Evolutionary conservation across 2,797 vertebrate species (phyloP).

Genomic region (Pseudocheirus occidentalis): DNA sequence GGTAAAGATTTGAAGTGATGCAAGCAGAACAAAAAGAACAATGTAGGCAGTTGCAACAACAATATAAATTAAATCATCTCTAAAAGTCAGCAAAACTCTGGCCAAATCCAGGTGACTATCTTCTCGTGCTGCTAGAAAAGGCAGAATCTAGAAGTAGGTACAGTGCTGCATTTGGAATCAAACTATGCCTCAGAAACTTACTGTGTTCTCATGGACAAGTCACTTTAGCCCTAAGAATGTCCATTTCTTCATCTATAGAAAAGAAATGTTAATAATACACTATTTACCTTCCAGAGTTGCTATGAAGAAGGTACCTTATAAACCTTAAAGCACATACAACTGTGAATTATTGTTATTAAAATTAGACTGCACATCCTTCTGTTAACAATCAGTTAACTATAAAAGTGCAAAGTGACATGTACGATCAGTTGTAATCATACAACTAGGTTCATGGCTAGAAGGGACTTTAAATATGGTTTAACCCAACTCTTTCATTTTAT

Average conservation of each 20-base stretch:
- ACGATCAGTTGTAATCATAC: background rate
- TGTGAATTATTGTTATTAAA: background rate
- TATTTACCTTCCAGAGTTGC: background rate
- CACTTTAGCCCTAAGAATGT: background rate
- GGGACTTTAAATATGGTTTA: background rate
- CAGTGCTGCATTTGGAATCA: background rate
- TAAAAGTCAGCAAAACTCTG: background rate
- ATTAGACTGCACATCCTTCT: background rate
- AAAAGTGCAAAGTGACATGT: background rate
- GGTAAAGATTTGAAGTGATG: background rate
- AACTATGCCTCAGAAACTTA: background rate
- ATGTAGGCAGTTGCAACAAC: background rate
- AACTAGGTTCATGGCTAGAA: background rate
- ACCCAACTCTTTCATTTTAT: background rate
- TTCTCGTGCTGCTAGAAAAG: background rate
- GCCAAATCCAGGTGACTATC: background rate
- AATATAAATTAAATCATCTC: background rate
- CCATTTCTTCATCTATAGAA: background rate
- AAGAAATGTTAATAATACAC: background rate
- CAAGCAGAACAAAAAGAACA: background rate
- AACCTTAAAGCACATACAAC: background rate
- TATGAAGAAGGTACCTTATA: background rate
- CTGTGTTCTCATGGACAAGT: background rate
- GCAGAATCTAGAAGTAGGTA: background rate
- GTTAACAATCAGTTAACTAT: background rate